Base-by-base conservation (phyloP, 2,113 vertebrate species). In the Caracal caracal region DNA sequence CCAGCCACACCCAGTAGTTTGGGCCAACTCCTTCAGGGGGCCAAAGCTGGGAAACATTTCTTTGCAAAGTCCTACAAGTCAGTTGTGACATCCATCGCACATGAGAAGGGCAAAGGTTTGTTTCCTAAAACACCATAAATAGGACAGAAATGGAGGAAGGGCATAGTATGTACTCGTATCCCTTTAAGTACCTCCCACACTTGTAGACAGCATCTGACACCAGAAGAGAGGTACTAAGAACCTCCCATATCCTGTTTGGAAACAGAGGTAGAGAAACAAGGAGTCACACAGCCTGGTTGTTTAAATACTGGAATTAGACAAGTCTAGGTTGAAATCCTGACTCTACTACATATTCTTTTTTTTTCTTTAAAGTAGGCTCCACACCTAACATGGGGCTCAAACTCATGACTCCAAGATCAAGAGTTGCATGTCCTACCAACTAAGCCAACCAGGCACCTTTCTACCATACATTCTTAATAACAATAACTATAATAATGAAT, bases 401-500 rank as follows among this genome's bases (percentile, higher is more conserved):
- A 75, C 40, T 47, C 73, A 16, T 47, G 13, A 75, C 24, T 40
- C 40, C 73, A 75, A 28, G 40, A 47, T 75, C 26, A 47, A 75
- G 26, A 75, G 73, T 17, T 47, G 73, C 73, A 75, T 75, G 13
- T 26, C 47, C 40, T 75, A 75, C 26, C 7, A 4, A 76, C 24
- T 47, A 28, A 47, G 40, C 40, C 40, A 76, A 43, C 40, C 20
- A 59, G 56, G 20, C 19, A 56, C 53, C 40, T 13, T 63, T 95
- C 75, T 10, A 92, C 12, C 53, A 84, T 30, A 40, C 70, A 81
- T 19, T 96, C 35, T 83, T 76, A 83, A n/a, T 90, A 80, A 76
- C 83, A 79, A 95, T 3, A 91, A 20, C 51, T 94, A 80, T 30
- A 91, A 56, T 28, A 94, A 88, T 49, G 92, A 91, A 56, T 35